These are phyloP conservation scores for Spinus pinus DNA, from an alignment of 2,797 vertebrate species.

Conservation along the genomic window DNA sequence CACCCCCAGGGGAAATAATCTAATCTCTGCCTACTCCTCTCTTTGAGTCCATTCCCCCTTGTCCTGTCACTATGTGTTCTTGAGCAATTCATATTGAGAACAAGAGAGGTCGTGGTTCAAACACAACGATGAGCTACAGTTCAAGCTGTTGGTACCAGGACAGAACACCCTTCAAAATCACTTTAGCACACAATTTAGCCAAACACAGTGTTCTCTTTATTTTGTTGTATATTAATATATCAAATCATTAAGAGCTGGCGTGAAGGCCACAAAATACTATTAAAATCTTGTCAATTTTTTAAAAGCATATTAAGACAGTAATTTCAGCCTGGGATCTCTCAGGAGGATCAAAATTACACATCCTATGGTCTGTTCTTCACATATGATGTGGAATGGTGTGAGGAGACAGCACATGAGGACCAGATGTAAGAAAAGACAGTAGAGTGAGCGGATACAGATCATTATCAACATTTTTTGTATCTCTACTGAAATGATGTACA, in stretches of 20 bases:
- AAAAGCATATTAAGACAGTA: not conserved
- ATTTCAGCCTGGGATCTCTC: not conserved
- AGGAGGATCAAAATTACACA: not conserved
- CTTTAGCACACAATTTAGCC: not conserved
- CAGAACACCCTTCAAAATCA: not conserved
- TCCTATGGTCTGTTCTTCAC: not conserved
- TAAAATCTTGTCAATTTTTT: not conserved
- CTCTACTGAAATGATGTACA: not conserved
- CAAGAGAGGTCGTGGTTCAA: not conserved
- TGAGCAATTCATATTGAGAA: not conserved
- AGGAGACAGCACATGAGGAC: not conserved
- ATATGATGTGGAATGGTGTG: not conserved
- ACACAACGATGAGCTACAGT: fast-evolving
- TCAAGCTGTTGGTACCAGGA: not conserved
- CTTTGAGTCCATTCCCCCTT: not conserved
- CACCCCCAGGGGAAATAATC: not conserved
- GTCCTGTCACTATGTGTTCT: not conserved
- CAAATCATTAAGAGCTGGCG: not conserved
- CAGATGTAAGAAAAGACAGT: not conserved
- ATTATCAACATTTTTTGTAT: not conserved
- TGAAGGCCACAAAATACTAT: not conserved
- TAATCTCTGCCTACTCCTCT: not conserved
- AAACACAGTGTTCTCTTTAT: not conserved
- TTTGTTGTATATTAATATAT: not conserved
- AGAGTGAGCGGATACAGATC: not conserved